Evolutionary conservation across 2,113 vertebrate genomes (phyloP), one percentile per base, ranked within the genome.

Genomic region (Hippocampus comes): DNA sequence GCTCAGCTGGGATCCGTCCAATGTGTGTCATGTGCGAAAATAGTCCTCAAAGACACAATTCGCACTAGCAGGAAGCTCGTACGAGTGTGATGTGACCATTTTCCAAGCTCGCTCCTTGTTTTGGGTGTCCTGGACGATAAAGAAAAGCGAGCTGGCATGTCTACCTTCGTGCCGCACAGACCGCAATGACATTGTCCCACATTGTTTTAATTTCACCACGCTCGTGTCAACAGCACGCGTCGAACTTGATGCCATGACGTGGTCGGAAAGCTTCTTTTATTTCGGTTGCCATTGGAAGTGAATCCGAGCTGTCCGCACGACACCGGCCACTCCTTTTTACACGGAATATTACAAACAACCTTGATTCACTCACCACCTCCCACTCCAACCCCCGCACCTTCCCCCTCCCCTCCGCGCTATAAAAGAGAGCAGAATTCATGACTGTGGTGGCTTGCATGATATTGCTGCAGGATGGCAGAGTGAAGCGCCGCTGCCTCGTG

Each of bases 1-100:
- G 67, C 46, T 21, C 34, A 15, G 41, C 41, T 65, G 63, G 41
- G 14, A 65, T 65, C 41, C 43, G 38, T 7, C 43, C 43, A 57
- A 18, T 41, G 6, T 65, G 67, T 57, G 72, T 56, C 23, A 59
- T 81, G 77, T 57, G 61, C 21, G 63, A 49, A 75, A 77, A 75
- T 57, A 55, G 67, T 46, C 42, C 71, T 46, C n/a, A 25, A 72
- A 59, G 53, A 34, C 49, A 65, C 0, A 2, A 1, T 66, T 70
- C 70, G 20, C 51, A 65, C 4, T 23, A 8, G 21, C 7, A 25
- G 41, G 21, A 14, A 65, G 41, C 5, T 17, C 20, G 63, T 43
- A 71, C 23, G 57, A 41, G 55, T 38, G 46, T 43, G 34, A 34
- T 34, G 30, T 34, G 5, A 34, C 30, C 34, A 6, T 38, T 38